A percentile compares a stretch with the other conserved stretches of the same genome.
phyloP scores from a whole-genome alignment of 2,888 invertebrate genomes.

The Halictus ligatus region DNA sequence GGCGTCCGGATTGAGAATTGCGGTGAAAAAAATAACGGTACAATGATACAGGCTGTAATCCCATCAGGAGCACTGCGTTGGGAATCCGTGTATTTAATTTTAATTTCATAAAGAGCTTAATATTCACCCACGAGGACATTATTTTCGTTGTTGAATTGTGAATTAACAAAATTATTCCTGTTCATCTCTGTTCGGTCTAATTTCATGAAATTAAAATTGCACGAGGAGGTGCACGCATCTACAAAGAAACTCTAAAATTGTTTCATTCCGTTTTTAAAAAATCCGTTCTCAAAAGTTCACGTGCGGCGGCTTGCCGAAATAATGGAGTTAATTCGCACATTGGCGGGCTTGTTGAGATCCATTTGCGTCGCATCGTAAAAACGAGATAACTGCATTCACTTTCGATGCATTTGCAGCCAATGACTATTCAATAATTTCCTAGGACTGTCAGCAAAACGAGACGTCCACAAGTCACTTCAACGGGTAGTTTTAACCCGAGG shows the following conservation, averaged over 20 bases:
- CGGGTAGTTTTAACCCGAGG: neutral
- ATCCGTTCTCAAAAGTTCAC: neutral
- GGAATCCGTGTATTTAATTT: neutral
- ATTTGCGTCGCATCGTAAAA: no score
- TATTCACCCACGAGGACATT: neutral
- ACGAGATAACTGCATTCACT: no score
- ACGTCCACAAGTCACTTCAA: neutral
- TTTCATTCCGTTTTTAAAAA: neutral
- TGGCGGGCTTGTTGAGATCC: no score
- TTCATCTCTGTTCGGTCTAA: neutral
- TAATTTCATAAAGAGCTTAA: neutral
- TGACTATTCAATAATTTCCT: no score
- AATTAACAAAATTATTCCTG: neutral
- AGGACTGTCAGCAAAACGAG: neutral
- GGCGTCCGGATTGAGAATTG: neutral
- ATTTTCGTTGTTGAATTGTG: neutral
- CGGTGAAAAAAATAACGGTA: neutral
- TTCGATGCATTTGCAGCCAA: no score
- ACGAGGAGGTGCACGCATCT: neutral
- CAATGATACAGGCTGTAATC: neutral
- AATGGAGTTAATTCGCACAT: neutral
- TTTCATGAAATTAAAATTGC: neutral
- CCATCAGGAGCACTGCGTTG: neutral
- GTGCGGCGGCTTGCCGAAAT: neutral
- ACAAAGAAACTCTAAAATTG: neutral